phyloP scores from a whole-genome alignment of 2,113 vertebrate genomes.

The Engystomops pustulosus region DNA sequence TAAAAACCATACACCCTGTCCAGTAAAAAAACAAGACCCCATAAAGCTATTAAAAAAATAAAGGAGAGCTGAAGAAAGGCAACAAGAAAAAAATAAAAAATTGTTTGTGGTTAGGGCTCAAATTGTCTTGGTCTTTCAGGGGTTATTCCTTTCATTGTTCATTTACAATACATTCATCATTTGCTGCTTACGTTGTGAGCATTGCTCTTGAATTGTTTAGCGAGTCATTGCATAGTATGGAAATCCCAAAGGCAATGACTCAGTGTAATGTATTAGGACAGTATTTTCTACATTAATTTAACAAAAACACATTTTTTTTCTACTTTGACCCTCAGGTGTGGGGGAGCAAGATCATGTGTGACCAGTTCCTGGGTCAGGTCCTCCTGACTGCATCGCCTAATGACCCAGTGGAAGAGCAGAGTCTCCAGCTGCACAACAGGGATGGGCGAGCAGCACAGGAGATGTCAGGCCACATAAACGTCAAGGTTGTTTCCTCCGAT shows the following conservation, averaged over 20 bases:
- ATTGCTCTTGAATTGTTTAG: neutral
- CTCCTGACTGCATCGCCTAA: slow-evolving; percentile 76
- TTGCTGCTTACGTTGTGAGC: neutral
- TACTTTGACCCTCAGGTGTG: slow-evolving; percentile 78
- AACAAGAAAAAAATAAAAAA: too few relatives aligned
- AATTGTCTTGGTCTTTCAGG: too few relatives aligned
- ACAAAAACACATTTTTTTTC: neutral
- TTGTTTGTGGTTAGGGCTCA: too few relatives aligned
- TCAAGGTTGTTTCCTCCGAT: slow-evolving; percentile 79
- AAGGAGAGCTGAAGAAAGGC: too few relatives aligned
- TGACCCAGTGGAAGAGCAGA: slow-evolving; percentile 73
- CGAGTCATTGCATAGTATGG: neutral
- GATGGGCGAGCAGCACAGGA: slow-evolving; percentile 71
- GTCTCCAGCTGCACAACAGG: slow-evolving; percentile 78
- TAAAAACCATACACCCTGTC: too few relatives aligned
- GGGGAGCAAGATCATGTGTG: slow-evolving; percentile 80
- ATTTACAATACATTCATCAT: neutral
- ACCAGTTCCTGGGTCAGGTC: slow-evolving; percentile 88
- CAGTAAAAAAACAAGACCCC: too few relatives aligned
- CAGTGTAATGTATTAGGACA: slow-evolving; percentile 23
- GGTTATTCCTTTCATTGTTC: neutral
- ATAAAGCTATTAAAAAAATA: too few relatives aligned
- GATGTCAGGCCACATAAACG: slow-evolving; percentile 80
- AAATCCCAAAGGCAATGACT: slow-evolving; percentile 23
- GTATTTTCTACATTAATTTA: neutral